These are phyloP conservation scores for Platysteira castanea DNA, from an alignment of 2,113 vertebrate genomes.

Conservation along the genomic window DNA sequence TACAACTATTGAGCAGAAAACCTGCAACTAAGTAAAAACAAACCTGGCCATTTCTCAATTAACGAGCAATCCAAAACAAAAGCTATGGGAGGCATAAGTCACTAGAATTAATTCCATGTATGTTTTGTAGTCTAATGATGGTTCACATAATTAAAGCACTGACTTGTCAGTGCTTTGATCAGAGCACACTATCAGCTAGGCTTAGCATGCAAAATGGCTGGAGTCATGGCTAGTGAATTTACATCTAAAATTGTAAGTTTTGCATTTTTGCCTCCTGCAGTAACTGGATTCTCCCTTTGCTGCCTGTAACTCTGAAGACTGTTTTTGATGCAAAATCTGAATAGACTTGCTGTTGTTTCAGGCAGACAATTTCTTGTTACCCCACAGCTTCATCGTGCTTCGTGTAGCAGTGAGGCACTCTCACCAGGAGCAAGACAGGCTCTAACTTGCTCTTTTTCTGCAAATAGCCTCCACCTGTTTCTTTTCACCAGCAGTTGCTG, in stretches of 20 bases:
- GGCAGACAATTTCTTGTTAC: background rate
- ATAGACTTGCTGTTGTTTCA: background rate
- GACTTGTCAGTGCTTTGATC: slow-evolving; percentile 4
- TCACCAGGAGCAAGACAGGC: background rate
- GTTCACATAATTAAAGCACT: background rate
- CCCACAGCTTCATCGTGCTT: background rate
- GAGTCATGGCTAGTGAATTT: background rate
- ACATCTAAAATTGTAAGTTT: background rate
- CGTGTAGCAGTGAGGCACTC: background rate
- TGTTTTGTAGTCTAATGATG: background rate
- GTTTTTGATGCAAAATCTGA: background rate
- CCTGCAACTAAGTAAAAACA: slow-evolving; percentile 24
- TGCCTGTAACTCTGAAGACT: background rate
- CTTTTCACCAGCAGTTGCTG: background rate
- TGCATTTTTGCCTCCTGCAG: background rate
- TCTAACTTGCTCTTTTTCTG: slow-evolving; percentile 12
- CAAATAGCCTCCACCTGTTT: slow-evolving; percentile 13
- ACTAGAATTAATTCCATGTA: background rate
- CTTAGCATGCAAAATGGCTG: background rate
- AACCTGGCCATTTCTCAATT: slow-evolving; percentile 22
- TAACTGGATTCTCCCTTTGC: background rate
- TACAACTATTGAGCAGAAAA: background rate
- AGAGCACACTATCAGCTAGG: background rate
- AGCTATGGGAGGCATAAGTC: background rate
- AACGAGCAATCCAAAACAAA: background rate